phyloP scores from a whole-genome alignment of 2,797 vertebrate genomes.

The Lepus townsendii region DNA sequence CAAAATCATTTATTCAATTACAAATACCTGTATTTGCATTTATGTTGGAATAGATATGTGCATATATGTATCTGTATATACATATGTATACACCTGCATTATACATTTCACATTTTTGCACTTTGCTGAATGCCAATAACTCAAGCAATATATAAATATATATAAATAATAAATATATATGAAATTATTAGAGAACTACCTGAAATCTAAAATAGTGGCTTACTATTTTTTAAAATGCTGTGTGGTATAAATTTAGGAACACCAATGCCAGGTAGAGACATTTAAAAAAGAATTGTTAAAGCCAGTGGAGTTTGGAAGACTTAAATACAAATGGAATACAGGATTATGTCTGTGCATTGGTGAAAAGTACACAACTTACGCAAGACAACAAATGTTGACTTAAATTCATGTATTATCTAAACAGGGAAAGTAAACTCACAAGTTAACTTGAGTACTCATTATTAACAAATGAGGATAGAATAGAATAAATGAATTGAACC shows the following conservation, averaged over 20 bases:
- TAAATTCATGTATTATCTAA: neutral
- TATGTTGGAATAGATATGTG: neutral
- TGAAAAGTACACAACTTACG: neutral
- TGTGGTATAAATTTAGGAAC: neutral
- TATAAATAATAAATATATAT: neutral
- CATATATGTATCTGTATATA: neutral
- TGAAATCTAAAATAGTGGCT: neutral
- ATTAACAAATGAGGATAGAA: neutral
- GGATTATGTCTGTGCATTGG: neutral
- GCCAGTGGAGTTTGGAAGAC: neutral
- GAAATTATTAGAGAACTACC: neutral
- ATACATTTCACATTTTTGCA: neutral
- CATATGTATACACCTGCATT: neutral
- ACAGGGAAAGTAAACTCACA: neutral
- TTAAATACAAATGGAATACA: neutral
- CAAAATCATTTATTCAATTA: too few relatives aligned
- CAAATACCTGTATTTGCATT: too few relatives aligned
- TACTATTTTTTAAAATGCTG: neutral
- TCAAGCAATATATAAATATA: neutral
- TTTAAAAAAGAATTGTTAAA: neutral
- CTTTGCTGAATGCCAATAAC: constrained; percentile 14
- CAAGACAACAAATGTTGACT: neutral
- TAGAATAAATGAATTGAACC: neutral
- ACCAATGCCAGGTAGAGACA: neutral
- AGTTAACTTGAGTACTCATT: neutral